phyloP scores from a whole-genome alignment of 2,113 vertebrate genomes.

The Grammomys surdaster region DNA sequence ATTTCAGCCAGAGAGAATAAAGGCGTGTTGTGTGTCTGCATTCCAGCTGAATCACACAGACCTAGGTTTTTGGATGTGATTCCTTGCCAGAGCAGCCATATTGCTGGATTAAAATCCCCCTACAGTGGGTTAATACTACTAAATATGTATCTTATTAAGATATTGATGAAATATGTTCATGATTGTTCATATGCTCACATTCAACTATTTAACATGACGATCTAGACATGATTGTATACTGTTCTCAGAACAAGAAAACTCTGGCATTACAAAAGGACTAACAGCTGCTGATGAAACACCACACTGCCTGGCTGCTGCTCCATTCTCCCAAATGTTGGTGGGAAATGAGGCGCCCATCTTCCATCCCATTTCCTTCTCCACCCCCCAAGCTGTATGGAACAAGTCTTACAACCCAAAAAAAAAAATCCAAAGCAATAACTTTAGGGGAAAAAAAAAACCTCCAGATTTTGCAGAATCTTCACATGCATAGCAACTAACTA shows the following conservation, averaged over 20 bases:
- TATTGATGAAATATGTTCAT: background rate
- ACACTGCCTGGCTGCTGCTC: background rate
- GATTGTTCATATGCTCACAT: background rate
- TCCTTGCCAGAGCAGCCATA: no score
- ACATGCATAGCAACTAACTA: constrained; percentile 28
- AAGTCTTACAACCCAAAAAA: background rate
- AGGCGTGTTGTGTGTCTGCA: no score
- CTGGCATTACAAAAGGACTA: background rate
- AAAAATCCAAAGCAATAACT: background rate
- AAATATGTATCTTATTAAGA: constrained; percentile 27
- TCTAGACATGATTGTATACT: background rate
- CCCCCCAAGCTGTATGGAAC: background rate
- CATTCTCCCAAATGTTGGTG: background rate
- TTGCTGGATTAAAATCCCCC: no score
- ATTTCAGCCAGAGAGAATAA: no score
- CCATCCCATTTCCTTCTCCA: background rate
- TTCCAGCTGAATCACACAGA: no score
- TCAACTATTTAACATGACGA: background rate
- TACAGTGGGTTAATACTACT: background rate
- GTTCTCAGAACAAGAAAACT: background rate
- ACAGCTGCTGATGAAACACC: background rate
- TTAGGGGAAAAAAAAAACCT: background rate
- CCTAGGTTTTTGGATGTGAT: no score
- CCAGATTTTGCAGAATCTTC: constrained; percentile 25
- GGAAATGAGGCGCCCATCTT: background rate